phyloP scores from a whole-genome alignment of 2,113 vertebrate species.

The Drymodes brunneopygia region DNA sequence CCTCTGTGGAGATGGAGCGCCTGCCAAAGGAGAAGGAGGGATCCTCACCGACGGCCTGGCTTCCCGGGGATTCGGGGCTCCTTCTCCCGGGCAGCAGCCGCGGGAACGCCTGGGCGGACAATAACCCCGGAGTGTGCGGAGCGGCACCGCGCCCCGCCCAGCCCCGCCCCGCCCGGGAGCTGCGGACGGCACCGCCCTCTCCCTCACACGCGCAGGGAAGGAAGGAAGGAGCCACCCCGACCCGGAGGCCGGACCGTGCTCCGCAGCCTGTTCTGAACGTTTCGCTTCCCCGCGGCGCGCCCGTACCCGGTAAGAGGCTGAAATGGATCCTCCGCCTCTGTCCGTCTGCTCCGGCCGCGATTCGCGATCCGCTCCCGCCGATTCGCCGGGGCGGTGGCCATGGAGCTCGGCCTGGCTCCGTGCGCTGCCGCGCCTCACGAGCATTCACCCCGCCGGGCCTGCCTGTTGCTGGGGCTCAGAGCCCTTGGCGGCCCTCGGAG shows the following conservation, averaged over 20 bases:
- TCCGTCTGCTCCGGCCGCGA: background rate
- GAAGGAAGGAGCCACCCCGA: background rate
- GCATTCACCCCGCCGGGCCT: fast-evolving
- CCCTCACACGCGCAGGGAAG: fast-evolving
- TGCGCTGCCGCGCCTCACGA: background rate
- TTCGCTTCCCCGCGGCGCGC: background rate
- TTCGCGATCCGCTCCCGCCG: background rate
- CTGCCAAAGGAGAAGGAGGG: background rate
- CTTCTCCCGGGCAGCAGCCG: fast-evolving
- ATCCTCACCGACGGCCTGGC: background rate
- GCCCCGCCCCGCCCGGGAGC: background rate
- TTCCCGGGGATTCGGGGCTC: background rate
- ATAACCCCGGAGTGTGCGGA: fast-evolving
- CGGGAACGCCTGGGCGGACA: background rate
- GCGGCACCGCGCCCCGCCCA: background rate
- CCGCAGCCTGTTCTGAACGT: background rate
- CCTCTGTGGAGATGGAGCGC: background rate
- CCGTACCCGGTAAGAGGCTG: background rate
- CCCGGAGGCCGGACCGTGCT: fast-evolving
- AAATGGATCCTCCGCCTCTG: background rate
- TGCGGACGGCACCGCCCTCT: background rate
- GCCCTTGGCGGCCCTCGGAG: background rate
- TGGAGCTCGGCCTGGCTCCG: background rate
- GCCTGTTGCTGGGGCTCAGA: background rate
- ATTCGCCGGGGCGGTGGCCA: fast-evolving